Base-by-base conservation (phyloP, 2,113 vertebrate species). In the Myocastor coypus region DNA sequence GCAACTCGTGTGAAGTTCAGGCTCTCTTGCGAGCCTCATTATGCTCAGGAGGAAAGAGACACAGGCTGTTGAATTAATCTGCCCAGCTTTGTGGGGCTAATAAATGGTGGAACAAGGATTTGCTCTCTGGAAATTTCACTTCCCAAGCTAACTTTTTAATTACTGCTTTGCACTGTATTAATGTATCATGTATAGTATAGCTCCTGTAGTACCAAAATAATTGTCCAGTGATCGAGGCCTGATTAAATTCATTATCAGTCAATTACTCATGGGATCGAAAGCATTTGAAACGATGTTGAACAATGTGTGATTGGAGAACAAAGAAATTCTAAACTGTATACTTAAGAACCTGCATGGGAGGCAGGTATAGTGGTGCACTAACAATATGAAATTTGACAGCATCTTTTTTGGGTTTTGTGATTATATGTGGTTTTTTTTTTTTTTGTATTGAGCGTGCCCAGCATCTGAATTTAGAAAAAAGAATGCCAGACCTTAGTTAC, bases 41-140 rank as follows among this genome's bases (percentile, higher is more conserved):
- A 42, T 64, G 59, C 12, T 69, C 78, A 19, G 5, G 50, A 89
- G 82, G 52, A 94, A 87, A 68, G 50, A 59, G 63, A 64, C 14
- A 30, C 57, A 84, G 50, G 77, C 46, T 91, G 75, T 83, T 89
- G 71, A 87, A 89, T 77, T 90, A 46, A 92, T 89, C 94, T 96
- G 55, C 30, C 55, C 63, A 87, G n/a, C 84, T 71, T 63, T 73
- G 34, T 68, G 34, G 82, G 66, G 37, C n/a, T 95, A 93, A 86
- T 75, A 63, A 81, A 86, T 30, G 42, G 52, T 77, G 24, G 75
- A 37, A 84, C 13, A 40, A 90, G 57, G 59, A 93, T 84, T 95
- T 87, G 61, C 42, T 75, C 16, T 91, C 63, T 30, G 86, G 81
- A 90, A 92, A 90, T 66, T 55, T 96, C 40, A 59, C 57, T 83